These are phyloP conservation scores for Recurvirostra avosetta DNA, from an alignment of 2,113 vertebrate genomes.

Conservation along the genomic window DNA sequence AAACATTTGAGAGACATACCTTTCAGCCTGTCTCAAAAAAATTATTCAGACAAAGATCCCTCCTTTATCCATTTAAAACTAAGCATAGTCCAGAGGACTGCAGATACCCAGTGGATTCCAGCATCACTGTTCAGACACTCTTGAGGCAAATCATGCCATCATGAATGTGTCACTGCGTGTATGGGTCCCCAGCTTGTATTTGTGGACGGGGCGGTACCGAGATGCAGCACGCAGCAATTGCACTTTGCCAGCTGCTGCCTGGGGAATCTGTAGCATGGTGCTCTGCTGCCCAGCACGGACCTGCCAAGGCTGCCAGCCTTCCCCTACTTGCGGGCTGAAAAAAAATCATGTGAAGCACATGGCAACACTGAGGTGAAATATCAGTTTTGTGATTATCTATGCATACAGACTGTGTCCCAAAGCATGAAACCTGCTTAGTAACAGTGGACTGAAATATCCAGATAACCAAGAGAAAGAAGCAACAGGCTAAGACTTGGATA, in stretches of 20 bases:
- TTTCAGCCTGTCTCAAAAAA: background rate
- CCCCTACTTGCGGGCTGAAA: background rate
- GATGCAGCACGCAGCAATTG: rapidly evolving
- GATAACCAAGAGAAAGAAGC: background rate
- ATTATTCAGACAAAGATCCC: background rate
- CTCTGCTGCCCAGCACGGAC: background rate
- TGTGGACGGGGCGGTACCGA: rapidly evolving
- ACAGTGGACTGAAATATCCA: background rate
- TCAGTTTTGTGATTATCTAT: background rate
- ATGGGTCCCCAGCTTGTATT: rapidly evolving
- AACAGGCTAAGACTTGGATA: background rate
- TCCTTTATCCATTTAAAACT: background rate
- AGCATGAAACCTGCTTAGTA: background rate
- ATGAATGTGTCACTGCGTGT: rapidly evolving
- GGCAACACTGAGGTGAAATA: background rate
- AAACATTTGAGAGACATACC: background rate
- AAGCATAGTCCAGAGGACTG: too few species aligned
- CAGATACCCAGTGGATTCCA: background rate
- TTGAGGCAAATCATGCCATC: background rate
- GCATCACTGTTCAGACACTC: too few species aligned
- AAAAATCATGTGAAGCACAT: rapidly evolving
- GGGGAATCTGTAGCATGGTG: background rate
- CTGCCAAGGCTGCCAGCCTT: background rate
- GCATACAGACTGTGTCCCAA: too few species aligned
- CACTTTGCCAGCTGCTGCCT: background rate